phyloP scores from a whole-genome alignment of 2,888 invertebrate genomes.

The Macaria liturata region DNA sequence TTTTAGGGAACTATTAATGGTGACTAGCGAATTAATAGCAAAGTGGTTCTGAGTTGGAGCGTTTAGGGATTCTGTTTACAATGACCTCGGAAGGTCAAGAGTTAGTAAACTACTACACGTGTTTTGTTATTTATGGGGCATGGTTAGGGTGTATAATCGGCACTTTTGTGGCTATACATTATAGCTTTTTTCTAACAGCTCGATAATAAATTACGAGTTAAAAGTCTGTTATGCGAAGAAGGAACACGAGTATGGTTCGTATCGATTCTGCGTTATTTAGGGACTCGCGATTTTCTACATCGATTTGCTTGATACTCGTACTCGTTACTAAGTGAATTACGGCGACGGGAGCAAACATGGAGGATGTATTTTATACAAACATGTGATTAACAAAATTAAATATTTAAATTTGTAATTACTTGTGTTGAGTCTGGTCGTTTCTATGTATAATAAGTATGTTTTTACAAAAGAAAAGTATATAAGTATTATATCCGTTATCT shows the following conservation, averaged over 20 bases:
- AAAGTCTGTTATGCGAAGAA: too few relatives aligned
- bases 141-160: slow-evolving; percentile 18
- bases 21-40: too few relatives aligned
- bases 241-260: neutral
- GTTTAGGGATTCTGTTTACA: neutral
- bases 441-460: too few relatives aligned
- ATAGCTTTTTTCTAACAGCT: slow-evolving; percentile 1
- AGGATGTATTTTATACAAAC: too few relatives aligned
- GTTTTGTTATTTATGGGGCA: slow-evolving; percentile 25
- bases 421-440: too few relatives aligned
- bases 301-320: slow-evolving; percentile 1
- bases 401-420: too few relatives aligned
- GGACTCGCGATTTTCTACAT: neutral
- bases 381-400: too few relatives aligned
- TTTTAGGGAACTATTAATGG: too few relatives aligned
- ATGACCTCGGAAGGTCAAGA: slow-evolving; percentile 35
- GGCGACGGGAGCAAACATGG: neutral
- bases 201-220: too few relatives aligned
- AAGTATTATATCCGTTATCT: too few relatives aligned
- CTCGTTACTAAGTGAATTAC: neutral
- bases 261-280: slow-evolving; percentile 1
- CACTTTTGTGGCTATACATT: slow-evolving; percentile 9
- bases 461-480: too few relatives aligned
- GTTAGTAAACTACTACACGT: slow-evolving; percentile 28
- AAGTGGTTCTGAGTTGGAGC: too few relatives aligned